Evolutionary conservation across 1,140 invertebrate genomes (phyloP).

Genomic region (Leptopilina clavipes): DNA sequence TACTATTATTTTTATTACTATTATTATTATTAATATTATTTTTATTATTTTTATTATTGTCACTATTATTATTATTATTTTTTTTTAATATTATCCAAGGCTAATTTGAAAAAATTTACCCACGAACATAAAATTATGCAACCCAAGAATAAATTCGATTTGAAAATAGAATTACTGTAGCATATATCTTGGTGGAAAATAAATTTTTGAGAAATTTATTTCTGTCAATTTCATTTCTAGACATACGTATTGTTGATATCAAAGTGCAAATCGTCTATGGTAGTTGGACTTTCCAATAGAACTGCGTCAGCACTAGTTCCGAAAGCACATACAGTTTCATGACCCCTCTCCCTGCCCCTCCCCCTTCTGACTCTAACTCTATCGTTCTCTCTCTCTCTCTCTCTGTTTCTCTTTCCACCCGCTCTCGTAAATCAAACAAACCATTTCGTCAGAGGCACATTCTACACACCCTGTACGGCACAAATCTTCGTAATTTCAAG

Average conservation of each 20-base stretch:
- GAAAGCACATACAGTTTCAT: slow-evolving; percentile 22
- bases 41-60: no score
- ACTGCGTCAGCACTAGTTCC: slow-evolving; percentile 21
- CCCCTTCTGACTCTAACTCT: not conserved
- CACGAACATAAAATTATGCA: not conserved
- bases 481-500: slow-evolving; percentile 1
- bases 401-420: not conserved
- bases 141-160: not conserved
- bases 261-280: slow-evolving; percentile 16
- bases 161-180: not conserved
- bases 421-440: slow-evolving; percentile 17
- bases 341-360: not conserved
- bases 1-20: no score
- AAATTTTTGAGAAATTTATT: not conserved
- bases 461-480: not conserved
- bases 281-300: slow-evolving; percentile 11
- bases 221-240: not conserved
- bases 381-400: not conserved
- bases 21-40: no score
- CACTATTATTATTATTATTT: no score
- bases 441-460: slow-evolving; percentile 21
- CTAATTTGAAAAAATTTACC: not conserved
- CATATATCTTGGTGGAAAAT: not conserved
- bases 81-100: no score
- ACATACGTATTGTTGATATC: slow-evolving; percentile 16